phyloP scores from a whole-genome alignment of 2,797 vertebrate genomes.

The Synaphobranchus kaupii region DNA sequence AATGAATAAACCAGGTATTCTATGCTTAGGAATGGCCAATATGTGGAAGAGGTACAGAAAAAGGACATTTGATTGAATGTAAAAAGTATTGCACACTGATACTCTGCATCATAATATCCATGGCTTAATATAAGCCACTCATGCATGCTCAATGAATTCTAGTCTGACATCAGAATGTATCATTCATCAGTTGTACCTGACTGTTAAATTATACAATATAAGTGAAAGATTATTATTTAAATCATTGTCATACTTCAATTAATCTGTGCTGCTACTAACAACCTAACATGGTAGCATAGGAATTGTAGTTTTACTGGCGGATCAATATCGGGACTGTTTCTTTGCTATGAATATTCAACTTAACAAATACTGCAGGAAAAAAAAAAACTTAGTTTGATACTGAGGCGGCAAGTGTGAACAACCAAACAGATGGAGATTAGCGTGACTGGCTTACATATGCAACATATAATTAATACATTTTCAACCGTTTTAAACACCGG shows the following conservation, averaged over 20 bases:
- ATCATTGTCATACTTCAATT: neutral
- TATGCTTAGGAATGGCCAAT: neutral
- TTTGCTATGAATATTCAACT: slow-evolving; percentile 8
- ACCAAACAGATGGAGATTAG: slow-evolving; percentile 12
- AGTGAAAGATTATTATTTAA: no score
- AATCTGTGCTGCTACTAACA: neutral
- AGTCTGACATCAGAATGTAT: no score
- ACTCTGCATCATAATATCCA: no score
- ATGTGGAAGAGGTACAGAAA: no score
- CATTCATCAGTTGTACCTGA: no score
- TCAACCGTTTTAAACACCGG: neutral
- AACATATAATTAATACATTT: neutral
- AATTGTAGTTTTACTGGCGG: neutral
- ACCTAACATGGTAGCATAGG: neutral
- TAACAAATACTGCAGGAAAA: neutral
- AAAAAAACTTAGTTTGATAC: neutral
- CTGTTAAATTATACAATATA: no score
- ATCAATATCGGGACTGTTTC: neutral
- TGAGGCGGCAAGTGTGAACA: neutral
- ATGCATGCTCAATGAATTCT: no score
- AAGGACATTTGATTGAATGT: no score
- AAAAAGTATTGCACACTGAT: no score
- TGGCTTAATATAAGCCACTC: no score
- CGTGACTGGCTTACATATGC: neutral
- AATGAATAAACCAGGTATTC: neutral